These are phyloP conservation scores for Sebastes minor DNA, from an alignment of 2,797 vertebrate species.

Conservation along the genomic window DNA sequence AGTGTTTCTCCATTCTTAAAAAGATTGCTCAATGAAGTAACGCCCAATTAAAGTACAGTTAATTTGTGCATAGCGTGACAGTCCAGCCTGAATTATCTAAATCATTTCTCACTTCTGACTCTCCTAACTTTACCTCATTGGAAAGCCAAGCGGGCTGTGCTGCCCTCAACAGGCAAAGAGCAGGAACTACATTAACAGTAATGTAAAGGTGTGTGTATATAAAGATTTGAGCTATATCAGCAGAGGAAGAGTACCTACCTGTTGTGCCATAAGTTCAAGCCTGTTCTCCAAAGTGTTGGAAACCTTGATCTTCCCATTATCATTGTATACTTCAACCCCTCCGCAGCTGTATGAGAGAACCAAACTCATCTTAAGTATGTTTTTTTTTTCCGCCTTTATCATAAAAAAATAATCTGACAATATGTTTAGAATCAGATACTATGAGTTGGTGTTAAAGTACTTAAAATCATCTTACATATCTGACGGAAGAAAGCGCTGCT, in stretches of 20 bases:
- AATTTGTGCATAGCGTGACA: not conserved
- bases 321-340: conserved; percentile 92
- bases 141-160: conserved; percentile 9
- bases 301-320: conserved; percentile 94
- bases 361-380: not conserved
- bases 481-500: conserved; percentile 88
- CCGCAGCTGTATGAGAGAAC: conserved; percentile 82
- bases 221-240: not conserved
- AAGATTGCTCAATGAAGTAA: not conserved
- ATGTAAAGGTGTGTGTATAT: not conserved
- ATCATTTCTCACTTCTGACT: not conserved
- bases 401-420: not conserved
- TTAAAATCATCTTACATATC: conserved; percentile 83
- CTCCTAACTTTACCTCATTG: not conserved
- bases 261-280: conserved; percentile 93
- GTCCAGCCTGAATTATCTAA: not conserved
- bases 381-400: not conserved
- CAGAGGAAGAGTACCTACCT: conserved; percentile 79
- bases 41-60: not conserved
- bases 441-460: not conserved
- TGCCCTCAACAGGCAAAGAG: conserved; percentile 52
- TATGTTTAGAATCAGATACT: not conserved
- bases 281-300: conserved; percentile 95
- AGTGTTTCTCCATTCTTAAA: not conserved
- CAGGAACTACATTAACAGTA: not conserved